Evolutionary conservation across 2,888 invertebrate species (phyloP).

Genomic region (Sinopyrophorus schimmeli): DNA sequence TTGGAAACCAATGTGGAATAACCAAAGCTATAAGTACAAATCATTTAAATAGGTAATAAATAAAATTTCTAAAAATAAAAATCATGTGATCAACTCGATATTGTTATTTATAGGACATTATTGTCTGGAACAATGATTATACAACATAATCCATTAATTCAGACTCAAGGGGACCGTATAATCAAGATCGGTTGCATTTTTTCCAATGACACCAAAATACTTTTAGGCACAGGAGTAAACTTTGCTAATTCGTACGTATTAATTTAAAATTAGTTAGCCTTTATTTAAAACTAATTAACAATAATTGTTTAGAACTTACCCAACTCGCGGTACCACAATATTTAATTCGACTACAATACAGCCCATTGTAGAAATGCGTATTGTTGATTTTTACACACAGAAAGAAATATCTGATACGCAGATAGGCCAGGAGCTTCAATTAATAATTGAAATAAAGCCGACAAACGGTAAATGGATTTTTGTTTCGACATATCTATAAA

Average conservation of each 20-base stretch:
- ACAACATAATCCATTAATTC: constrained; percentile 82
- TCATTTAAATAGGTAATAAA: constrained; percentile 57
- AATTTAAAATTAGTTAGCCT: constrained; percentile 7
- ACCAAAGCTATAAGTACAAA: constrained; percentile 59
- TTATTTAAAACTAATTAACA: neutral
- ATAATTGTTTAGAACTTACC: constrained; percentile 50
- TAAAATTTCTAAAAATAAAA: neutral
- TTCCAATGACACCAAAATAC: constrained; percentile 56
- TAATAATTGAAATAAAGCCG: constrained; percentile 64
- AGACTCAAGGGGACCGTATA: constrained; percentile 81
- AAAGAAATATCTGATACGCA: constrained; percentile 66
- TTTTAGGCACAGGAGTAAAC: constrained; percentile 62
- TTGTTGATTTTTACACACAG: constrained; percentile 62
- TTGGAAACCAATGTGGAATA: constrained; percentile 61
- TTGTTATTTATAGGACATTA: constrained; percentile 63
- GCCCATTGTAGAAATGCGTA: constrained; percentile 61
- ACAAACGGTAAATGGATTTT: constrained; percentile 55
- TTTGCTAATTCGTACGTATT: constrained; percentile 57
- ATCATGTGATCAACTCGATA: too few species aligned
- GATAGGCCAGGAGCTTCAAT: constrained; percentile 68
- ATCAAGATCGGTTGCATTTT: constrained; percentile 80
- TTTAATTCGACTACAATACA: constrained; percentile 56
- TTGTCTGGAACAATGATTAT: constrained; percentile 77
- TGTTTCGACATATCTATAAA: neutral
- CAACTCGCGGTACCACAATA: constrained; percentile 57